Evolutionary conservation across 2,888 invertebrate genomes (phyloP).

Genomic region (Hedya salicella): DNA sequence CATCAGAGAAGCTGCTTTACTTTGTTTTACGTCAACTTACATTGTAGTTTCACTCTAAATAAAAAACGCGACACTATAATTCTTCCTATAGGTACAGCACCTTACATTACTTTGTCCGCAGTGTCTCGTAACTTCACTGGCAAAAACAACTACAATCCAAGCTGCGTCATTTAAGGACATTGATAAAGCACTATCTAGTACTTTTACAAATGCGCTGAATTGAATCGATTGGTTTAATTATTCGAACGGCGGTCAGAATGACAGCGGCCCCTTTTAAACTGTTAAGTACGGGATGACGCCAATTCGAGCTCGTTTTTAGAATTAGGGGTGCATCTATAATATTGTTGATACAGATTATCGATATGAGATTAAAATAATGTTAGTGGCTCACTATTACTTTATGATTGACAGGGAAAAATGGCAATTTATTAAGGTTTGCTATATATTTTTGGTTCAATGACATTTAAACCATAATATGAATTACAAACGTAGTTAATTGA

Average conservation of each 20-base stretch:
- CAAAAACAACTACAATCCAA: constrained; percentile 16
- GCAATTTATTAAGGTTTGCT: no score
- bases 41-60: neutral
- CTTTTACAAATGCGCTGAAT: constrained; percentile 34
- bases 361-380: no score
- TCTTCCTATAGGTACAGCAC: constrained; percentile 7
- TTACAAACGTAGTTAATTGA: no score
- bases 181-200: constrained; percentile 68
- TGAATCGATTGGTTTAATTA: constrained; percentile 42
- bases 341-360: constrained; percentile 3
- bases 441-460: no score
- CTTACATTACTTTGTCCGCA: constrained; percentile 20
- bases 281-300: constrained; percentile 65
- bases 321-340: constrained; percentile 22
- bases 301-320: constrained; percentile 75
- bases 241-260: constrained; percentile 59
- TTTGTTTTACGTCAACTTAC: neutral
- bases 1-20: no score
- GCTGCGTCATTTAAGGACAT: constrained; percentile 58
- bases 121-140: constrained; percentile 17
- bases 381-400: no score
- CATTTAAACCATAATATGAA: no score
- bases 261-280: constrained; percentile 66
- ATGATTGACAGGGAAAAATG: no score
- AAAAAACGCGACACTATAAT: neutral